A percentile compares a stretch with the other conserved stretches of the same genome.
Conservation (phyloP, 1,140 invertebrate genomes). For the Drosophila miranda region DNA sequence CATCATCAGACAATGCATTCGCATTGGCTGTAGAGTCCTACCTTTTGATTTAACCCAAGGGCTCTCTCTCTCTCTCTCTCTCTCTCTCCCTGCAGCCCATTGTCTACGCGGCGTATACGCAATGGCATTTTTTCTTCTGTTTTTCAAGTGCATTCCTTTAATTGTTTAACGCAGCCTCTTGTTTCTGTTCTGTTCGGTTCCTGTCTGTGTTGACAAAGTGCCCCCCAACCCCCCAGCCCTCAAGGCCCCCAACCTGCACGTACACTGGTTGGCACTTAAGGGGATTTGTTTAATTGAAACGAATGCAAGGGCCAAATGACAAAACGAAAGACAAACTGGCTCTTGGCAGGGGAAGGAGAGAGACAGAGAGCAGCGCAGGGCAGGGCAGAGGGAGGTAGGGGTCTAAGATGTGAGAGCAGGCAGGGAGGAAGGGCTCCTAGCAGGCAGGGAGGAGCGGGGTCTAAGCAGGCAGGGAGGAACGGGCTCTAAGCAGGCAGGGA, state of each 20-base stretch:
- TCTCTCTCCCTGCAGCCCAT: not conserved
- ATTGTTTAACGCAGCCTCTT: conserved; percentile 67
- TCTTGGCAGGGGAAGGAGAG: conserved; percentile 3
- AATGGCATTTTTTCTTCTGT: conserved; percentile 35
- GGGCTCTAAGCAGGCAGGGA: not conserved
- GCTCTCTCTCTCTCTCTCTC: too few relatives aligned
- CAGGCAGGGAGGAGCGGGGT: not conserved
- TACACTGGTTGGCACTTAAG: conserved; percentile 78
- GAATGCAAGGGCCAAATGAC: conserved; percentile 56
- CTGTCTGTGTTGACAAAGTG: conserved; percentile 76
- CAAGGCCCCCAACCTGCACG: conserved; percentile 32
- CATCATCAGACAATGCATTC: conserved; percentile 44
- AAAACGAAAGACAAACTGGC: conserved; percentile 51
- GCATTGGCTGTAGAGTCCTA: conserved; percentile 27
- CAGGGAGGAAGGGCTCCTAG: not conserved
- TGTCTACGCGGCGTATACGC: conserved; percentile 63
- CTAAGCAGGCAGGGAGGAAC: too few relatives aligned
- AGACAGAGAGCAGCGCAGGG: not conserved
- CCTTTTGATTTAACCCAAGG: conserved; percentile 24
- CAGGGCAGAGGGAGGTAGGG: not conserved
- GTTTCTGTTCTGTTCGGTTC: too few relatives aligned
- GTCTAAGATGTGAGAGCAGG: conserved; percentile 6
- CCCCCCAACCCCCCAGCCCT: not conserved
- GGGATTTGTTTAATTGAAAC: conserved; percentile 81
- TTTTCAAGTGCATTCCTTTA: conserved; percentile 74